phyloP scores from a whole-genome alignment of 2,888 invertebrate genomes.

The Cephus spinipes region DNA sequence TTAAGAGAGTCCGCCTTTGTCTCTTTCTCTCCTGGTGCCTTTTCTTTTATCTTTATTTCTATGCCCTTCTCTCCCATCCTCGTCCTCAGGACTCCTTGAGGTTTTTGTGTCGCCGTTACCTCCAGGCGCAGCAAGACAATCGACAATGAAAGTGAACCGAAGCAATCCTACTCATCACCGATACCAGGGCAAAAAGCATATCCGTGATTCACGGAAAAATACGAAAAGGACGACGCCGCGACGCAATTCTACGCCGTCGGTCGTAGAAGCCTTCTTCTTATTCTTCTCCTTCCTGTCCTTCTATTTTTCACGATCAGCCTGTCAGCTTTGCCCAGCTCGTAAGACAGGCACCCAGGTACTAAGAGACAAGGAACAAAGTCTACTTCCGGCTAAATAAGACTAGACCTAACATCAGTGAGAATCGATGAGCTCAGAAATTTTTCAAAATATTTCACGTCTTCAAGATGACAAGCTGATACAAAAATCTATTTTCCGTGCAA shows the following conservation, averaged over 20 bases:
- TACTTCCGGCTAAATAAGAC: neutral
- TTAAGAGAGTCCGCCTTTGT: neutral
- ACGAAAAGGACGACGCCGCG: neutral
- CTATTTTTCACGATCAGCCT: neutral
- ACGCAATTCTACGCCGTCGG: neutral
- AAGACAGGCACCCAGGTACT: neutral
- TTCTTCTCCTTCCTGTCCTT: neutral
- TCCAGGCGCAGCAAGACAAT: constrained; percentile 10
- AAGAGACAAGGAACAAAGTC: neutral
- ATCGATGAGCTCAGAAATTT: neutral
- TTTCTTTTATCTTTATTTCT: neutral
- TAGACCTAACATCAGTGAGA: neutral
- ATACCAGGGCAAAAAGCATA: constrained; percentile 11
- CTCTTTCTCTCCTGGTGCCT: neutral
- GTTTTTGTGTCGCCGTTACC: neutral
- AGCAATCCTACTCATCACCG: constrained; percentile 8
- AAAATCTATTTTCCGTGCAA: too few species aligned
- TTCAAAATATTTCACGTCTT: neutral
- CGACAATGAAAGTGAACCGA: constrained; percentile 12
- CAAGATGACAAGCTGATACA: neutral
- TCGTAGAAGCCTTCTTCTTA: neutral
- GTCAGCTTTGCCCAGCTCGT: neutral
- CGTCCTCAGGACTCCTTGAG: neutral
- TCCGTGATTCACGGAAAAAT: constrained; percentile 13
- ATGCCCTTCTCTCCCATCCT: neutral